Base-by-base conservation (phyloP, 2,113 vertebrate genomes). In the Embiotoca jacksoni region DNA sequence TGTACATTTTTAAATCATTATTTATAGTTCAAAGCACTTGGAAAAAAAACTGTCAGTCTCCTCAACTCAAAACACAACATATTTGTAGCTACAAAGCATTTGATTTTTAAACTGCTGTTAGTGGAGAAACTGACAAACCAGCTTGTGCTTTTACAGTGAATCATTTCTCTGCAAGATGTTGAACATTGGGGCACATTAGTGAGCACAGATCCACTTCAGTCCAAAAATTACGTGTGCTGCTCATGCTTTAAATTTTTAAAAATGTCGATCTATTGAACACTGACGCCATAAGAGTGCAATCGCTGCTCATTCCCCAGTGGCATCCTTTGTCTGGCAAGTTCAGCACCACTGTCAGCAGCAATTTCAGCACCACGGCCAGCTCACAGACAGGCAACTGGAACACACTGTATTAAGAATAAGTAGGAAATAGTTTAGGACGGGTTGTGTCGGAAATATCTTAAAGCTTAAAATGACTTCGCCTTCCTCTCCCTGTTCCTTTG, bases 331-430 rank as follows among this genome's bases (percentile, higher is more conserved):
- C 50, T 59, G 55, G 16, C 31, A 30, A 73, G 23, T 87, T 80
- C 80, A 85, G 84, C 64, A 75, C 83, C 69, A 53, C 0, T 46
- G 61, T 49, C 69, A 67, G 79, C 5, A 23, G 6, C 53, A 14
- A 64, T 47, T 79, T 81, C 86, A 87, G 82, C 58, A 75, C 63
- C 74, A 39, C n/a, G 68, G 75, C 13, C 71, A 69, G 49, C 60
- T 82, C 57, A 14, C 52, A 63, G 10, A 59, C 32, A 44, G 46
- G 39, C 50, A 16, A 2, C 41, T 47, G 52, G 53, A 39, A 47
- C 4, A 8, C 0, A 35, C 36, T 23, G 23, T 23, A 23, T 23
- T 23, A 23, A 56, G 50, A 69, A n/a, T 50, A 16, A 64, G 7
- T 23, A 57, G 31, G 37, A 75, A 64, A 64, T 35, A 53, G 65